These are phyloP conservation scores for Mycetomoellerius zeteki DNA, from an alignment of 1,140 invertebrate genomes.

Conservation along the genomic window DNA sequence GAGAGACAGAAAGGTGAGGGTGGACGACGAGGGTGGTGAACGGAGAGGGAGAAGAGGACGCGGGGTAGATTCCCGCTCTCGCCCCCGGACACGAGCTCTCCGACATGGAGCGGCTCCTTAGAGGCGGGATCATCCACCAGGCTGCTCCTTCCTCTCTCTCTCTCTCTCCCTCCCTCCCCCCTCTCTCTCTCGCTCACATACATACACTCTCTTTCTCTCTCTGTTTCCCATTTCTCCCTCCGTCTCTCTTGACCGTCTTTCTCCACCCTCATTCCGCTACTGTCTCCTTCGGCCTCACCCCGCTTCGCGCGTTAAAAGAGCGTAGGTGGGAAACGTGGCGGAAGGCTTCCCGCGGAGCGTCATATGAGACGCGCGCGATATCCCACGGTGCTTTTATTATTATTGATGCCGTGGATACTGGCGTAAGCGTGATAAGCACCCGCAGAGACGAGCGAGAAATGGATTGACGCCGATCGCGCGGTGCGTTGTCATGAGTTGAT, in stretches of 20 bases:
- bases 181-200: not conserved
- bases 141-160: conserved; percentile 76
- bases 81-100: conserved; percentile 56
- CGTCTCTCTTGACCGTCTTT: conserved; percentile 27
- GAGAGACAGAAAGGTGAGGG: conserved; percentile 53
- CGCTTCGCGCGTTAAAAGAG: not conserved
- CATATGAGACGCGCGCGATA: conserved; percentile 61
- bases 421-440: conserved; percentile 48
- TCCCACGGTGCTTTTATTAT: conserved; percentile 60
- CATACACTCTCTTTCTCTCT: not conserved
- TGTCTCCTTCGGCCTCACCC: conserved; percentile 29
- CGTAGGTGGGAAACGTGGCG: conserved; percentile 63
- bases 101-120: conserved; percentile 78
- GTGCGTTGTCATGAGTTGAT: conserved; percentile 36
- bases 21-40: conserved; percentile 35
- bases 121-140: conserved; percentile 86
- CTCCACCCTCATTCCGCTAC: conserved; percentile 20
- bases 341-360: conserved; percentile 66
- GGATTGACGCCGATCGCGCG: conserved; percentile 55
- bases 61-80: conserved; percentile 59
- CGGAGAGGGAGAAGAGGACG: conserved; percentile 54
- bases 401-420: conserved; percentile 59
- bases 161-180: conserved; percentile 1
- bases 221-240: conserved; percentile 4
- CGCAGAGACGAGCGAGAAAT: conserved; percentile 49